Conservation (phyloP, 2,888 invertebrate species). For the Pogonocherus hispidulus region DNA sequence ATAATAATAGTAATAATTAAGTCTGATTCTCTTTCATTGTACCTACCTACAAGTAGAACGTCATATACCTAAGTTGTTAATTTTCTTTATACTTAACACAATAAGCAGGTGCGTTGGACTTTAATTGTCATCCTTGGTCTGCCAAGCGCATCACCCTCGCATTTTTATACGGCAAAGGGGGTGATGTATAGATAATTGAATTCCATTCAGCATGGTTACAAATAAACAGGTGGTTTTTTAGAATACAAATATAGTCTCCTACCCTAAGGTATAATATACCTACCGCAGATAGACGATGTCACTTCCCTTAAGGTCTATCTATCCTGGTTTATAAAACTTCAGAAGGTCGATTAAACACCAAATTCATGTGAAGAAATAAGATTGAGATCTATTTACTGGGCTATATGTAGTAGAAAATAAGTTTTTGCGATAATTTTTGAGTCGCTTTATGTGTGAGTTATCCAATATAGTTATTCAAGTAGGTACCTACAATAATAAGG, state of each 20-base stretch:
- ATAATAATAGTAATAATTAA: conserved; percentile 1
- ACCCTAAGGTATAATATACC: no score
- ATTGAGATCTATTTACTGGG: not conserved
- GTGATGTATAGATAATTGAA: conserved; percentile 44
- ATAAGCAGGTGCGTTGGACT: conserved; percentile 51
- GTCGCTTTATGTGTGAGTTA: no score
- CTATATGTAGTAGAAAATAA: no score
- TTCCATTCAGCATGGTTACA: conserved; percentile 32
- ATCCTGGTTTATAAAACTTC: not conserved
- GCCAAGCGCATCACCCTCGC: conserved; percentile 53
- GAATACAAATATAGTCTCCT: no score
- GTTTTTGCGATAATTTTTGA: no score
- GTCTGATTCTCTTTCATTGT: conserved; percentile 12
- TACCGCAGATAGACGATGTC: not conserved
- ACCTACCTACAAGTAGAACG: conserved; percentile 12
- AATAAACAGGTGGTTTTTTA: conserved; percentile 24
- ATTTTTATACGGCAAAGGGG: conserved; percentile 29
- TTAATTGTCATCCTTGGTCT: conserved; percentile 49
- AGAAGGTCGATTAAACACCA: not conserved
- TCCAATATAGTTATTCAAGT: no score
- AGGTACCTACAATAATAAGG: no score
- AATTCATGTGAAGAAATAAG: not conserved
- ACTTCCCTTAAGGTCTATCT: not conserved
- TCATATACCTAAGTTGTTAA: conserved; percentile 37
- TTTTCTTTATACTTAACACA: conserved; percentile 46